Conservation (phyloP, 1,140 invertebrate species). For the Leptinotarsa undecemlineata region DNA sequence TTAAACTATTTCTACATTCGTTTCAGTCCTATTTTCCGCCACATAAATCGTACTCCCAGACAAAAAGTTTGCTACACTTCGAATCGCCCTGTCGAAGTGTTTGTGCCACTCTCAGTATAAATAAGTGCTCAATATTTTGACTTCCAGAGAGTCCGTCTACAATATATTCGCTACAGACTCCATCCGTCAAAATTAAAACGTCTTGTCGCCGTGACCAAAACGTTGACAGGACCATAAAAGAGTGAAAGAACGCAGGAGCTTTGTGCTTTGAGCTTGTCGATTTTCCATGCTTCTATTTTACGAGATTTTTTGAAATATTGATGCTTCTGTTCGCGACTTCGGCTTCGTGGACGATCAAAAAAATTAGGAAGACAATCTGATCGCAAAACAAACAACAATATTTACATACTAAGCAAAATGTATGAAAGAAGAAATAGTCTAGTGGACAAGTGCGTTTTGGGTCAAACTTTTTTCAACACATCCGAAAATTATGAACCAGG, state of each 20-base stretch:
- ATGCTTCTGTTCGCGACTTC: no score
- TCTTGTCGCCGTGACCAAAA: conserved; percentile 1
- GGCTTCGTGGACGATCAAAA: no score
- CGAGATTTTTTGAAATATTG: not conserved
- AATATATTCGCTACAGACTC: not conserved
- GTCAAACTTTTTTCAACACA: no score
- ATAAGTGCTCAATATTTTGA: conserved; percentile 6
- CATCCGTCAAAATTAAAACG: conserved; percentile 8
- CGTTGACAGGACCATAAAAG: conserved; percentile 1
- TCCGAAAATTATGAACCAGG: no score
- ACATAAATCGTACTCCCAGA: no score
- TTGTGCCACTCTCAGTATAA: not conserved
- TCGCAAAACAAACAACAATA: no score
- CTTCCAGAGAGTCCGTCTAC: not conserved
- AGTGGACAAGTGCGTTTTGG: no score
- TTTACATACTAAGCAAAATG: no score
- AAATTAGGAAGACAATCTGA: no score
- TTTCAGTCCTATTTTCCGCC: no score
- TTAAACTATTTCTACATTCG: no score
- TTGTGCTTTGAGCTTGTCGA: not conserved
- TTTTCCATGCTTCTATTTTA: conserved; percentile 5
- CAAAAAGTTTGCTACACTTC: not conserved
- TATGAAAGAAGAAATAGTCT: no score
- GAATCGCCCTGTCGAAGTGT: not conserved
- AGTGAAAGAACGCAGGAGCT: not conserved